These are phyloP conservation scores for Corynorhinus townsendii DNA, from an alignment of 2,113 vertebrate genomes.

Conservation along the genomic window DNA sequence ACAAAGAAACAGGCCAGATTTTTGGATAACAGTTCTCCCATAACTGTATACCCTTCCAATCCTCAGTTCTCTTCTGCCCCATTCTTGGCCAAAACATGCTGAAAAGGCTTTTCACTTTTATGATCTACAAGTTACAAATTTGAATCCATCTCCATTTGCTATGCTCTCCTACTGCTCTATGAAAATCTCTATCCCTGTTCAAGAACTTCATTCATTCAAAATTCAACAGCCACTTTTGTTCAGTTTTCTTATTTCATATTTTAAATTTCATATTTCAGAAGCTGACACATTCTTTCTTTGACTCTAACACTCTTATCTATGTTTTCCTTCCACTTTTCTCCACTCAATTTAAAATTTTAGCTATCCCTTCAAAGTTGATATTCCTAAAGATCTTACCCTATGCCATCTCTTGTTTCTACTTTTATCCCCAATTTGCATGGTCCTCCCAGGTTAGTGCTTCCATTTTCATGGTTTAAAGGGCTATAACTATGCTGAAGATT, in stretches of 20 bases:
- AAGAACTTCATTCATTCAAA: not conserved
- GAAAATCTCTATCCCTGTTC: not conserved
- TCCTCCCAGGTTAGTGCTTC: not conserved
- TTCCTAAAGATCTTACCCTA: not conserved
- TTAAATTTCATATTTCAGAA: not conserved
- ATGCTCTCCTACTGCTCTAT: not conserved
- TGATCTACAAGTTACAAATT: not conserved
- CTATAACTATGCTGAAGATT: not conserved
- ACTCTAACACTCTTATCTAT: not conserved
- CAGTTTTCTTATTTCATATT: not conserved
- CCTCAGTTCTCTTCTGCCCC: not conserved
- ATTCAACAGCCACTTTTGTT: not conserved
- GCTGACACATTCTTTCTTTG: not conserved
- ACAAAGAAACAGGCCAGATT: not conserved
- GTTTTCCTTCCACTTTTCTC: not conserved
- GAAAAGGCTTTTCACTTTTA: not conserved
- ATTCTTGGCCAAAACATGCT: not conserved
- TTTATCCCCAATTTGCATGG: not conserved
- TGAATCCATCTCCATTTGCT: not conserved
- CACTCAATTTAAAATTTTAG: not conserved
- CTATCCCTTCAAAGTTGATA: not conserved
- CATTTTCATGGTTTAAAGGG: not conserved
- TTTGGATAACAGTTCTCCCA: not conserved
- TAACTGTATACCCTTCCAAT: not conserved
- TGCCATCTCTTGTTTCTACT: rapidly evolving